phyloP scores from a whole-genome alignment of 2,113 vertebrate species.

The Pyrgilauda ruficollis region DNA sequence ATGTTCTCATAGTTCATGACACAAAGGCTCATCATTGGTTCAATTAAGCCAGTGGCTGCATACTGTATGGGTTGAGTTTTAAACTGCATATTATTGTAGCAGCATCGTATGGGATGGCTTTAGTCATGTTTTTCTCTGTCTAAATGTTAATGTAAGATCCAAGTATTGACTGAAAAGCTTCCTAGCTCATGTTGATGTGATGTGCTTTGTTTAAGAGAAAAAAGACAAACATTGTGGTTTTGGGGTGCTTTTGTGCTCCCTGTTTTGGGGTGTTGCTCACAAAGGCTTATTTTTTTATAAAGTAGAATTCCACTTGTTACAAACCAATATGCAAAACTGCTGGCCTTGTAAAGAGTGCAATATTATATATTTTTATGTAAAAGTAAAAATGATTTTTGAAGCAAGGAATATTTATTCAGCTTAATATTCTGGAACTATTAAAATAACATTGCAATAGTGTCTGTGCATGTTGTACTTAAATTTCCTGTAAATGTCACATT shows the following conservation, averaged over 20 bases:
- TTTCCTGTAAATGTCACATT: constrained; percentile 60
- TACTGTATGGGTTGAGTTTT: not conserved
- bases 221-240: constrained; percentile 37
- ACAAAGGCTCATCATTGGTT: not conserved
- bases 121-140: not conserved
- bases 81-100: not conserved
- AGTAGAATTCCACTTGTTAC: constrained; percentile 61
- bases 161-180: constrained; percentile 15
- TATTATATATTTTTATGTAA: constrained; percentile 80
- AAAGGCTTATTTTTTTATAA: constrained; percentile 69
- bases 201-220: constrained; percentile 49
- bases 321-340: constrained; percentile 71
- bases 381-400: constrained; percentile 59
- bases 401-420: constrained; percentile 77
- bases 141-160: not conserved
- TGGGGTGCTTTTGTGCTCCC: constrained; percentile 40
- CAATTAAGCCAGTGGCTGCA: not conserved
- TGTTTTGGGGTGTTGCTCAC: constrained; percentile 49
- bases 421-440: constrained; percentile 62
- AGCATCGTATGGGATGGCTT: not conserved
- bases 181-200: constrained; percentile 60
- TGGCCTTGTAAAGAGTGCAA: constrained; percentile 77
- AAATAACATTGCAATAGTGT: constrained; percentile 47
- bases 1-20: not conserved
- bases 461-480: constrained; percentile 63